Percentiles rank a stretch among this genome's conserved stretches.
phyloP scores from a whole-genome alignment of 2,888 invertebrate genomes.

The Liposcelis brunnea region DNA sequence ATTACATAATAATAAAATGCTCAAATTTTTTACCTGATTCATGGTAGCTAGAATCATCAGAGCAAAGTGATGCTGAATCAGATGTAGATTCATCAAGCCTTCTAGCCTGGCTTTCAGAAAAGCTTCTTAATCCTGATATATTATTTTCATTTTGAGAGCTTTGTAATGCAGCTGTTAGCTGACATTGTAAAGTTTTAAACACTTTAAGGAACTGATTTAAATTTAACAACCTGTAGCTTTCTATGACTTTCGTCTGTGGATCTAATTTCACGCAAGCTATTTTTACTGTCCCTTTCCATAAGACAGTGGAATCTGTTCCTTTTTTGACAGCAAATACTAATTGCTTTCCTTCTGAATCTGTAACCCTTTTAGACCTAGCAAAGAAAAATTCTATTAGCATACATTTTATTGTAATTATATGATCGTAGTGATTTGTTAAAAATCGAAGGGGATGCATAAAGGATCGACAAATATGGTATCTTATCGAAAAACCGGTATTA shows the following conservation, averaged over 20 bases:
- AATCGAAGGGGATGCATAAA: neutral
- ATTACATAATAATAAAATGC: no score
- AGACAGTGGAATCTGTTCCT: slow-evolving; percentile 40
- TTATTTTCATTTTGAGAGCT: neutral
- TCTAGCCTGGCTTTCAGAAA: neutral
- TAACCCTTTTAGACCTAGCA: slow-evolving; percentile 37
- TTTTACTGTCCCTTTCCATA: slow-evolving; percentile 52
- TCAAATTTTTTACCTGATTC: no score
- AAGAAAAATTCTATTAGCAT: slow-evolving; percentile 11
- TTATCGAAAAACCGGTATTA: slow-evolving; percentile 1
- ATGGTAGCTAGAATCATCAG: no score
- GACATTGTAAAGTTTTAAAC: slow-evolving; percentile 34
- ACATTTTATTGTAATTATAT: neutral
- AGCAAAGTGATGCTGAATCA: no score
- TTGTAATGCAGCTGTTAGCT: slow-evolving; percentile 24
- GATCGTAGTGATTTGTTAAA: neutral
- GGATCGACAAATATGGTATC: neutral
- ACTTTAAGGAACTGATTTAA: slow-evolving; percentile 47
- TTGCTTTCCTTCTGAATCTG: slow-evolving; percentile 41
- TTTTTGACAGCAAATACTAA: slow-evolving; percentile 45
- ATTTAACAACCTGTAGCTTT: slow-evolving; percentile 39
- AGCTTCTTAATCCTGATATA: neutral
- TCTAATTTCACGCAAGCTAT: slow-evolving; percentile 45
- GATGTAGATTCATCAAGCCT: no score
- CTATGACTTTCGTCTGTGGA: slow-evolving; percentile 32